These are phyloP conservation scores for Choristoneura fumiferana DNA, from an alignment of 1,140 invertebrate species.

Conservation along the genomic window DNA sequence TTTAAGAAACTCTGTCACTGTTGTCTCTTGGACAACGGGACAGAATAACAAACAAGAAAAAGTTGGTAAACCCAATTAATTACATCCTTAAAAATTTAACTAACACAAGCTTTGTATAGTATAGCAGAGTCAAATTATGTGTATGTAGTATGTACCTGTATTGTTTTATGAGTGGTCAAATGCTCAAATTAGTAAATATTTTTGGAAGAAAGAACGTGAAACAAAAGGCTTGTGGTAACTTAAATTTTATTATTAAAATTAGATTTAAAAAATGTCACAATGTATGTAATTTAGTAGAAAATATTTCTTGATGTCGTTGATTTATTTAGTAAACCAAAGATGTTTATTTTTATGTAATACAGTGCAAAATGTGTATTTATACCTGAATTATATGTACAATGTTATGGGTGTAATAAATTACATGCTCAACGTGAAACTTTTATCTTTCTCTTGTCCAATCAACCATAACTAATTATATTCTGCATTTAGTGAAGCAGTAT, in stretches of 20 bases:
- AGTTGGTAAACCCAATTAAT: no score
- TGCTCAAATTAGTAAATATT: slow-evolving; percentile 57
- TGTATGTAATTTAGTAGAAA: slow-evolving; percentile 42
- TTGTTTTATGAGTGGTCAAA: slow-evolving; percentile 41
- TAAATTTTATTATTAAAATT: slow-evolving; percentile 38
- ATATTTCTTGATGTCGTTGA: slow-evolving; percentile 57
- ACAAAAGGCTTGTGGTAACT: slow-evolving; percentile 60
- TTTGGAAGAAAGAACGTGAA: slow-evolving; percentile 42
- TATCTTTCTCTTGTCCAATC: slow-evolving; percentile 20
- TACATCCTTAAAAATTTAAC: no score
- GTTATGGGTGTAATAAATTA: slow-evolving; percentile 72
- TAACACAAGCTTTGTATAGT: slow-evolving; percentile 32
- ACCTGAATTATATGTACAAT: slow-evolving; percentile 64
- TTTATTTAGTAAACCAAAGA: slow-evolving; percentile 72
- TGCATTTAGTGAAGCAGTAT: no score
- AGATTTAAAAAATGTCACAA: slow-evolving; percentile 40
- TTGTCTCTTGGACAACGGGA: no score
- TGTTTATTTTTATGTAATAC: slow-evolving; percentile 69
- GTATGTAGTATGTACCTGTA: slow-evolving; percentile 14
- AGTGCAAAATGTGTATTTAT: slow-evolving; percentile 56
- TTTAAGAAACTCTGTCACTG: no score
- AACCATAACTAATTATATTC: no score
- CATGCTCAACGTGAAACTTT: slow-evolving; percentile 53
- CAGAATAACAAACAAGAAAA: no score
- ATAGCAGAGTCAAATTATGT: slow-evolving; percentile 35